Conservation (phyloP, 2,888 invertebrate genomes). For the Rhodophaea formosa region DNA sequence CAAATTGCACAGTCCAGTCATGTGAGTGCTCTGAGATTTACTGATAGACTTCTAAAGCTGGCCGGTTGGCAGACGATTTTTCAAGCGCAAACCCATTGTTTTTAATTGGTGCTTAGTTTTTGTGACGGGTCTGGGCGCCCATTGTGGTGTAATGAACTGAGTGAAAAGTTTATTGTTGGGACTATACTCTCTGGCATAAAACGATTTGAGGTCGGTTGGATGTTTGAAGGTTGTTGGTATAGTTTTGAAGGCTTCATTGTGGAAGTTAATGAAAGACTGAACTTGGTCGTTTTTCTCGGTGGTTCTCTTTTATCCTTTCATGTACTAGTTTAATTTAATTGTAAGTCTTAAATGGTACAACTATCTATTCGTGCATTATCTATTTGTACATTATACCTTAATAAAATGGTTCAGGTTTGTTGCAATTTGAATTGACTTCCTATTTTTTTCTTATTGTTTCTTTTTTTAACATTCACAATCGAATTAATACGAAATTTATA, state of each 20-base stretch:
- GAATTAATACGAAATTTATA: too few species aligned
- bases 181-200: background rate
- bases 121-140: slow-evolving; percentile 33
- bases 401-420: too few species aligned
- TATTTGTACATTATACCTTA: too few species aligned
- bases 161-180: slow-evolving; percentile 30
- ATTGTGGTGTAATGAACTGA: slow-evolving; percentile 50
- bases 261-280: background rate
- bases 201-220: background rate
- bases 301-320: background rate
- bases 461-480: too few species aligned
- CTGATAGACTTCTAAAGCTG: slow-evolving; percentile 41
- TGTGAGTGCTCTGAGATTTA: slow-evolving; percentile 42
- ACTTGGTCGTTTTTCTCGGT: background rate
- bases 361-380: too few species aligned
- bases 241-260: background rate
- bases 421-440: too few species aligned
- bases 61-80: slow-evolving; percentile 44
- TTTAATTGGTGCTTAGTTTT: slow-evolving; percentile 66
- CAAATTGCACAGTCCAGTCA: slow-evolving; percentile 48
- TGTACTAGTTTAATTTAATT: background rate
- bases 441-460: too few species aligned
- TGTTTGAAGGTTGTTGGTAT: background rate
- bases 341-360: too few species aligned
- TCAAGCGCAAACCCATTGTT: slow-evolving; percentile 47